Base-by-base conservation (phyloP, 1,140 invertebrate genomes). In the Cydia fagiglandana region DNA sequence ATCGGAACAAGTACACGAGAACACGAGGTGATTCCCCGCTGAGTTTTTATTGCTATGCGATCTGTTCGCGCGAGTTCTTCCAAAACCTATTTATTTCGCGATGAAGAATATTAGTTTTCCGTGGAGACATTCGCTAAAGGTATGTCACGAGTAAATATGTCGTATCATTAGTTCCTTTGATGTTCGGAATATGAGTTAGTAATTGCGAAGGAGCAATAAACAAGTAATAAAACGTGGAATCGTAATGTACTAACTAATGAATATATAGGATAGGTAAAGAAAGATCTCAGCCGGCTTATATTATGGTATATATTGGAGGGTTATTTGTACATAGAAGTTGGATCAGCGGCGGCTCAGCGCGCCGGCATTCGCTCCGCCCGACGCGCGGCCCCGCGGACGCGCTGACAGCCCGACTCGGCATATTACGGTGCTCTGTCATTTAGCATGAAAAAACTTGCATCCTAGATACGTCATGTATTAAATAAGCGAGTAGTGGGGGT, bases 381-480 rank as follows among this genome's bases (percentile, higher is more conserved):
- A 12, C 73, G 45, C 12, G 12, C n/a, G 73, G 73, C 41, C 73
- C 17, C 81, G 79, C 78, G 79, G 81, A 61, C 56, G 83, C 80
- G 83, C 76, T 84, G 84, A 83, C 82, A 87, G 77, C 77, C 75
- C 83, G 81, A 82, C 85, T 85, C 82, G 80, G 77, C 79, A 80
- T 86, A 89, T 88, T 90, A 91, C 86, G 82, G 76, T 88, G 85
- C 83, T 83, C 88, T 87, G 86, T 89, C 88, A 91, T 91, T 91
- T 92, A 91, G 87, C 83, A 86, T 82, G 85, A 91, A 91, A 92
- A 91, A 90, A 85, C 88, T 91, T 86, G 84, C 87, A 89, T 91
- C 87, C 86, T 85, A 88, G 88, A 92, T 90, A 89, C 89, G 85
- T 84, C 85, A 91, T 89, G 89, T 91, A 92, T 92, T 90, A 92